A percentile compares a stretch with the other conserved stretches of the same genome.
phyloP scores from a whole-genome alignment of 2,888 invertebrate species.

The Plebejus anna region DNA sequence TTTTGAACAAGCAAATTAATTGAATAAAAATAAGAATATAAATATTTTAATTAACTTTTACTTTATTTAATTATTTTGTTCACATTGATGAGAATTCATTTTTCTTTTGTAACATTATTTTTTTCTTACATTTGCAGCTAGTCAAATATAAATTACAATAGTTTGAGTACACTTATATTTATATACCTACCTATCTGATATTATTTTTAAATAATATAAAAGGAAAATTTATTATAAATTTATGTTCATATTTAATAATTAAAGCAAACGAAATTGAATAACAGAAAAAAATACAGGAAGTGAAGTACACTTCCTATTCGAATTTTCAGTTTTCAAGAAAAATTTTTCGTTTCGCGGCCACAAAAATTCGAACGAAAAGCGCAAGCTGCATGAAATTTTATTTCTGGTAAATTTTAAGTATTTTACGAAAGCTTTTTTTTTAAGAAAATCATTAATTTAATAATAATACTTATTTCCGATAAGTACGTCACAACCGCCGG shows the following conservation, averaged over 20 bases:
- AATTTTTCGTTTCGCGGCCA: neutral
- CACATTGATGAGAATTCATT: neutral
- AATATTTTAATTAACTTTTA: neutral
- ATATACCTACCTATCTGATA: too few relatives aligned
- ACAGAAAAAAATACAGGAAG: neutral
- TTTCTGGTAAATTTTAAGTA: neutral
- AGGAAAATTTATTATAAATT: neutral
- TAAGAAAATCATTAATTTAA: neutral
- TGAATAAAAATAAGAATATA: neutral
- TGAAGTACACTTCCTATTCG: neutral
- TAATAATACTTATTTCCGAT: neutral
- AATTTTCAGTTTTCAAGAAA: neutral
- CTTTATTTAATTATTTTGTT: neutral
- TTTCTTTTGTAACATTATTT: neutral
- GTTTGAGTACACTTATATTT: neutral
- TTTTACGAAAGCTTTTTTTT: neutral
- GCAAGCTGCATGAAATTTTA: neutral
- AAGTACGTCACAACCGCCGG: conserved; percentile 58
- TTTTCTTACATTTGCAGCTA: neutral
- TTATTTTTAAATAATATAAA: neutral
- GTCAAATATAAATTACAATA: neutral
- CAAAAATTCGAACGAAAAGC: neutral
- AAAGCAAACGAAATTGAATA: neutral
- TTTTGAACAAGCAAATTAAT: neutral
- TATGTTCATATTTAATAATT: neutral